Base-by-base conservation (phyloP, 2,888 invertebrate genomes). In the Amblyteles armatorius region DNA sequence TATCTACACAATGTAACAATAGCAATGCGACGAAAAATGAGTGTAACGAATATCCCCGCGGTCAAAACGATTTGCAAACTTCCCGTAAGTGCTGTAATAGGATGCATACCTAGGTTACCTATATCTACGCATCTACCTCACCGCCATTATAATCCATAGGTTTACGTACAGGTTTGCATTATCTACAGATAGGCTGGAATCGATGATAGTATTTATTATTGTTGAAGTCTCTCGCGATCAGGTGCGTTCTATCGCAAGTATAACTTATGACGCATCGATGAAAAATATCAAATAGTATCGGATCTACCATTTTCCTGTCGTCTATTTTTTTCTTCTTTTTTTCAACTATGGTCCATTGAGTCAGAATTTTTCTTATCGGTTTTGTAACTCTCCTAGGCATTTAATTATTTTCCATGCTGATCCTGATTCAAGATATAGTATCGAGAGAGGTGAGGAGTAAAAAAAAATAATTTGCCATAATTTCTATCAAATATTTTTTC, bases 121-220 rank as follows among this genome's bases (percentile, higher is more conserved):
- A 11, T 13, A 57, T 26, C 19, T 26, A 26, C 22, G 57, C 11
- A 57, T 26, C 7, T 55, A 19, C 19, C 57, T 57, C 11, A 22
- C 57, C 22, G 57, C 26, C 11, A 57, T 57, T 57, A 26, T 57
- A 57, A 57, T 57, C 26, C 13, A 26, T 13, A 52, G 3, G 5
- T 26, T 22, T 16, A 63, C 3, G 44, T 48, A 0, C 16, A 33
- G 63, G 33, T 33, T 33, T 3, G 63, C 29, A 63, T n/a, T 63
- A 63, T 63, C 63, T 33, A 63, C 33, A 67, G 33, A 5, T 84
- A 69, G 33, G 13, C 36, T 48, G 48, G 29, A 60, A 65, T 76
- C 9, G n/a, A 44, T 52, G 22, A 55, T 71, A 33, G 52, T 48
- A 55, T 13, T 50, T 48, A 50, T 50, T 33, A n/a, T 71, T 29